Conservation (phyloP, 2,113 vertebrate species). For the Chionis minor region DNA sequence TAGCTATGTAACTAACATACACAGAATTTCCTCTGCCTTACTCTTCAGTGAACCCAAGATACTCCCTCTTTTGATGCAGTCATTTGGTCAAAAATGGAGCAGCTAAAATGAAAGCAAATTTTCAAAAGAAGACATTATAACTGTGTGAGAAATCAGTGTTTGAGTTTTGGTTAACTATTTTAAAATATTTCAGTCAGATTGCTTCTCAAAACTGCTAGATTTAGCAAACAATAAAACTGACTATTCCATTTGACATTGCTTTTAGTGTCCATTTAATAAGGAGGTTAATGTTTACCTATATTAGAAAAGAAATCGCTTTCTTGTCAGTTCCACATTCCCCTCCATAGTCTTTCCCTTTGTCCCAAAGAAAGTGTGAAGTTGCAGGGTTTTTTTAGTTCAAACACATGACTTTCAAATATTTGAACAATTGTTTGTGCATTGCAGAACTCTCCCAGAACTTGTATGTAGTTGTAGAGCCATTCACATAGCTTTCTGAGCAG, state of each 20-base stretch:
- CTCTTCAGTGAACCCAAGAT: background rate
- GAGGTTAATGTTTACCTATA: background rate
- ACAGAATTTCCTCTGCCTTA: background rate
- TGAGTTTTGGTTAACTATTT: background rate
- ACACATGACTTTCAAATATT: background rate
- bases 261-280: background rate
- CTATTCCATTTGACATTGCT: background rate
- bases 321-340: background rate
- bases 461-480: background rate
- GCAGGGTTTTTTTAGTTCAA: background rate
- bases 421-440: background rate
- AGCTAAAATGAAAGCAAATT: conserved; percentile 1
- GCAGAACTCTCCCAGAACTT: background rate
- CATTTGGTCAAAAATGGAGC: conserved; percentile 16
- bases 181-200: background rate
- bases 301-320: background rate
- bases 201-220: background rate
- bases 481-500: background rate
- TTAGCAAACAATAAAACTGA: background rate
- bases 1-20: background rate
- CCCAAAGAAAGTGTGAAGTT: background rate
- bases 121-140: background rate
- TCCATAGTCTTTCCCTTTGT: background rate
- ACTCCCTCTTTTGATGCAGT: conserved; percentile 1
- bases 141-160: background rate